Conservation (phyloP, 2,113 vertebrate species). For the Dipodomys stephensi region DNA sequence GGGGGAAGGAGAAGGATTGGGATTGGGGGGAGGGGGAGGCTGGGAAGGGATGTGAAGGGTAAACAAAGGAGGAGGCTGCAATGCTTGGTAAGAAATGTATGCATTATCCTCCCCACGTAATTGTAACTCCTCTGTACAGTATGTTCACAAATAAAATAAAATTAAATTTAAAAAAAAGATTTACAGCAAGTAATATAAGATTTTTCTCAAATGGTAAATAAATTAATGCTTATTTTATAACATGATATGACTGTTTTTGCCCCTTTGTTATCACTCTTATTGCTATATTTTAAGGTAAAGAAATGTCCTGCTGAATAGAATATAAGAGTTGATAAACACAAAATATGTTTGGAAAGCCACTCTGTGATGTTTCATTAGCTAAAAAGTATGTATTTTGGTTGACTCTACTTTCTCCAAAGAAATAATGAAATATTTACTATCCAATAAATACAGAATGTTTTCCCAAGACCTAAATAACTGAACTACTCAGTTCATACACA, state of each 20-base stretch:
- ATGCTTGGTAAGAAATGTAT: no score
- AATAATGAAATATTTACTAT: neutral
- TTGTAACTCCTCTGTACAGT: no score
- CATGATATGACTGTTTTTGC: neutral
- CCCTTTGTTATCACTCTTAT: neutral
- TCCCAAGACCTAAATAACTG: neutral
- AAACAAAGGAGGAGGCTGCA: no score
- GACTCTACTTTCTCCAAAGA: slow-evolving; percentile 24
- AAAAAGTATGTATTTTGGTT: slow-evolving; percentile 26
- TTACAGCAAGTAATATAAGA: neutral
- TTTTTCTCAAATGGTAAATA: neutral
- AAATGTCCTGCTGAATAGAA: neutral
- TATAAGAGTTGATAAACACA: neutral
- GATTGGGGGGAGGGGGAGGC: no score
- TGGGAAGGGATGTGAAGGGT: no score
- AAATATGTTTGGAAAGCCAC: neutral
- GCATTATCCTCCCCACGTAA: no score
- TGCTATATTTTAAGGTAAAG: neutral
- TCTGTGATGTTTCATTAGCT: neutral
- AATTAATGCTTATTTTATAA: neutral
- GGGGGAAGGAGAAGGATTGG: no score
- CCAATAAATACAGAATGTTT: neutral
- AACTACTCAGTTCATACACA: neutral
- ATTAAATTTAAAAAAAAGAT: no score
- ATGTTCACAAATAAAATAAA: no score